Base-by-base conservation (phyloP, 2,113 vertebrate species). In the Gnathonemus longibarbis region DNA sequence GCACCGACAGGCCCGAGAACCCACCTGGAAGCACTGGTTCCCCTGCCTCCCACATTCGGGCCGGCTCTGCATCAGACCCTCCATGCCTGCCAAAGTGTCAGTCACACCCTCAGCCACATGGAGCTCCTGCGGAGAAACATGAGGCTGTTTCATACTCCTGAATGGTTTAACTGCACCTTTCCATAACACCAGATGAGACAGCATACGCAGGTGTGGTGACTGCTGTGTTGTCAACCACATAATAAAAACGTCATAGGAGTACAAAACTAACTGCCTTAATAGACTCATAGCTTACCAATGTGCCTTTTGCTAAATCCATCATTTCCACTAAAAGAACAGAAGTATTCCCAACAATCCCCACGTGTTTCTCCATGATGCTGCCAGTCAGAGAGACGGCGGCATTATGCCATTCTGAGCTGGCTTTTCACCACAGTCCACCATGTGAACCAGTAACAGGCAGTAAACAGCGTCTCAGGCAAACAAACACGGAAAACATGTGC, bases 11-110 rank as follows among this genome's bases (percentile, higher is more conserved):
- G 31, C 27, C 70, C 80, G 1, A 84, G 42, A 46, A 70, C 50
- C 92, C 83, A 96, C 96, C 95, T 96, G 93, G 46, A 96, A 89
- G 90, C 94, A 90, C 91, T 95, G 95, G 91, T 94, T 94, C 11
- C 91, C 94, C 50, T 93, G 93, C 9, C 90, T 91, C 90, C 91
- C 93, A 27, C 74, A 88, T 88, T 93, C 91, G 0, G 94, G 86
- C 66, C 92, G 35, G 91, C 96, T 96, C 58, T 92, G 94, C 94
- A 96, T 96, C 89, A 96, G 90, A 58, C 89, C 93, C 89, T 96
- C 95, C 95, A 96, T 96, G 92, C 93, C 93, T 90, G 89, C 91
- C 58, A 93, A 88, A 91, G 80, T 92, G 91, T 95, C 94, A 66
- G 88, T 92, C 19, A 88, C 93, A 90, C 66, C 93, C 89, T 91